Percentiles rank a stretch among this genome's conserved stretches.
Conservation (phyloP, 1,140 invertebrate genomes). For the Vanessa atalanta region DNA sequence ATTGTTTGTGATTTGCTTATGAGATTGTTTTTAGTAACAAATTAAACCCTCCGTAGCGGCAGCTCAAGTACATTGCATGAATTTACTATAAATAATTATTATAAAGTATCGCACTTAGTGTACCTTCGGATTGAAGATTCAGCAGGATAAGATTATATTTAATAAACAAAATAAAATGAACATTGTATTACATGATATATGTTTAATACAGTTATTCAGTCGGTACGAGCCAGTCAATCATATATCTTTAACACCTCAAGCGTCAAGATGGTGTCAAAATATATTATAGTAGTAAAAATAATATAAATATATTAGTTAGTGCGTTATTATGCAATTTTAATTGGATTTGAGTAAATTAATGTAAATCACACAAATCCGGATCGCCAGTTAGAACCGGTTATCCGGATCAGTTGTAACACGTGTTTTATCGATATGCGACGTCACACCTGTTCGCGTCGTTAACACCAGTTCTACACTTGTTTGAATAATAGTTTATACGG, state of each 20-base stretch:
- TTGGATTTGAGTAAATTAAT: background rate
- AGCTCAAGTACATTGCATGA: no score
- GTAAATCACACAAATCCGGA: background rate
- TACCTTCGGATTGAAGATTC: no score
- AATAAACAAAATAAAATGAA: no score
- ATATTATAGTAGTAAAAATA: background rate
- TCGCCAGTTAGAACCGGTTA: background rate
- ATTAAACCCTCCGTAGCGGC: no score
- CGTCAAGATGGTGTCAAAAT: background rate
- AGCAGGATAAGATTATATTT: no score
- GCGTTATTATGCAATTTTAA: no score
- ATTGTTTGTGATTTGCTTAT: no score
- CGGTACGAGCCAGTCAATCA: background rate
- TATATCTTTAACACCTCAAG: background rate
- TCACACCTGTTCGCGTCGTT: background rate
- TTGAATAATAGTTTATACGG: constrained; percentile 13
- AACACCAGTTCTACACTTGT: constrained; percentile 8
- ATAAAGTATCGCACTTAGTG: no score
- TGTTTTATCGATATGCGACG: constrained; percentile 6
- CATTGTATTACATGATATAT: no score
- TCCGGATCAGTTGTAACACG: constrained; percentile 12
- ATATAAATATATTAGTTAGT: no score
- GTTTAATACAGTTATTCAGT: background rate
- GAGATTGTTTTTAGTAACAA: no score
- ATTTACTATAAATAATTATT: no score